phyloP scores from a whole-genome alignment of 2,797 vertebrate genomes.

The Champsocephalus esox region DNA sequence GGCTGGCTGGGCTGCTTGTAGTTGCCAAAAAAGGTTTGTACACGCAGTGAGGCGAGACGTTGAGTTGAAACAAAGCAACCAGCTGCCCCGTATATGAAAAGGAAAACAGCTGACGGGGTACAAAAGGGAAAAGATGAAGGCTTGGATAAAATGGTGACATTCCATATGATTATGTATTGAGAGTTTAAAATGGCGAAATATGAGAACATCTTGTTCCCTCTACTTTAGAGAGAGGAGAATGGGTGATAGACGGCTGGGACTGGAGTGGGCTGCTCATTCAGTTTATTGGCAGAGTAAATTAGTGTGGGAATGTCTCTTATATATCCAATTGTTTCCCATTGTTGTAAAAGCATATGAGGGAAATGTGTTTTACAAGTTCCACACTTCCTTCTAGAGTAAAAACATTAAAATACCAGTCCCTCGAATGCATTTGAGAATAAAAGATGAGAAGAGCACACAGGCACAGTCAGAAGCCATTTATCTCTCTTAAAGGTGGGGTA shows the following conservation, averaged over 20 bases:
- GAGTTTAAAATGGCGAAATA: constrained; percentile 42
- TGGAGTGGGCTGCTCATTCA: constrained; percentile 27
- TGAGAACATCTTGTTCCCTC: constrained; percentile 50
- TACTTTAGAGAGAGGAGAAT: constrained; percentile 30
- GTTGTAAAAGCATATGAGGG: constrained; percentile 7
- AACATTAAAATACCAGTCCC: constrained; percentile 7
- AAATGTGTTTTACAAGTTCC: constrained; percentile 10
- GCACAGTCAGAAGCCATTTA: constrained; percentile 26
- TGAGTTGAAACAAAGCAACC: constrained; percentile 64
- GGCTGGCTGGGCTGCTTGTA: constrained; percentile 65
- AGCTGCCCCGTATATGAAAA: constrained; percentile 54
- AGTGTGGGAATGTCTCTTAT: constrained; percentile 20
- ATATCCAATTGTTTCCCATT: constrained; percentile 17
- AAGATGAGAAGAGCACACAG: constrained; percentile 14
- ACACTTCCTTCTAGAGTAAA: constrained; percentile 15
- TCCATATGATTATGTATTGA: constrained; percentile 55
- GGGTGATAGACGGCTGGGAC: constrained; percentile 26
- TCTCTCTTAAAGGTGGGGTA: constrained; percentile 15
- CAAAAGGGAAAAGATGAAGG: constrained; percentile 47
- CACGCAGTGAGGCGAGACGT: constrained; percentile 57
- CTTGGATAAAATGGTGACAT: constrained; percentile 51
- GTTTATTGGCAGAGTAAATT: constrained; percentile 27
- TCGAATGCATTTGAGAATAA: constrained; percentile 5
- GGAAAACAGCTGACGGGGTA: constrained; percentile 37
- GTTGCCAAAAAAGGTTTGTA: constrained; percentile 75